phyloP scores from a whole-genome alignment of 2,888 invertebrate species.

The Taphrorychus bicolor region DNA sequence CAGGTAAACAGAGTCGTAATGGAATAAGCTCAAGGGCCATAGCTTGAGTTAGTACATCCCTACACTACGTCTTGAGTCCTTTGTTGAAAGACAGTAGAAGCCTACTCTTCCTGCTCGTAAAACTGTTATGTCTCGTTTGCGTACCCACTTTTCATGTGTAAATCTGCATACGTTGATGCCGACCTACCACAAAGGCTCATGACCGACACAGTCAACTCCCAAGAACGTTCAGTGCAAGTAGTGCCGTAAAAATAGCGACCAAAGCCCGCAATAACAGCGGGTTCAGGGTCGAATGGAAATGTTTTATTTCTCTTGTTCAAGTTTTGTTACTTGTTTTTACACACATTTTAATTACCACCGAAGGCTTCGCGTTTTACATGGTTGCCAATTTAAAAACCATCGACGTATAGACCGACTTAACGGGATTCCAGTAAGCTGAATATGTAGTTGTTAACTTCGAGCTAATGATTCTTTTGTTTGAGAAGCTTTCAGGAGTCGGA shows the following conservation, averaged over 20 bases:
- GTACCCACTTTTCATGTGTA: conserved; percentile 8
- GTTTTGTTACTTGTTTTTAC: conserved; percentile 11
- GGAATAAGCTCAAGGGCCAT: no score
- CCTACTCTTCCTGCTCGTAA: background rate
- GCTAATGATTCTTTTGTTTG: no score
- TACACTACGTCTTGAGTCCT: no score
- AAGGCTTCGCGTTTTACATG: background rate
- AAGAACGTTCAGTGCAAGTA: conserved; percentile 30
- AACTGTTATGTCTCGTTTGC: background rate
- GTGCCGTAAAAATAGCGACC: conserved; percentile 33
- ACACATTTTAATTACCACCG: background rate
- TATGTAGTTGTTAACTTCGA: no score
- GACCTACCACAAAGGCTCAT: conserved; percentile 38
- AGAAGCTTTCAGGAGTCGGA: no score
- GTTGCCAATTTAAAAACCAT: background rate
- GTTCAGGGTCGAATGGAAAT: conserved; percentile 35
- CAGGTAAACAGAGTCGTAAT: no score
- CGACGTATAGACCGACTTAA: background rate
- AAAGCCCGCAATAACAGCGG: conserved; percentile 30
- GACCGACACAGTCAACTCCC: conserved; percentile 38
- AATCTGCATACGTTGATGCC: conserved; percentile 16
- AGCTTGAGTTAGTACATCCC: no score
- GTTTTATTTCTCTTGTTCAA: conserved; percentile 28
- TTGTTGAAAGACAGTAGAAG: no score
- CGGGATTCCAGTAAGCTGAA: no score